Conservation (phyloP, 2,797 vertebrate genomes). For the Chloroceryle inda region DNA sequence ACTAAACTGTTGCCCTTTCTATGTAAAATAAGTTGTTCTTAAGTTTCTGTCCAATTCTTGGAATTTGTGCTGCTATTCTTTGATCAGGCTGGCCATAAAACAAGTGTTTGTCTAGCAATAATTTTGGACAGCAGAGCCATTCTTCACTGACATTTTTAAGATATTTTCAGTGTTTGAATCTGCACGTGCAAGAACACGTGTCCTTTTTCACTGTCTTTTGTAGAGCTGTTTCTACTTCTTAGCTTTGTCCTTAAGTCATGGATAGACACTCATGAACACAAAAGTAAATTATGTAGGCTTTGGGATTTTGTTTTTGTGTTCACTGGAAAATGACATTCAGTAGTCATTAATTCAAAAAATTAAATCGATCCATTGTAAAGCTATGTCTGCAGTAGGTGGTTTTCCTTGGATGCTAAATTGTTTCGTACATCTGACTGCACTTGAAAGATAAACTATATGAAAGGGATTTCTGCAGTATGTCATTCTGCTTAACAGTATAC, state of each 20-base stretch:
- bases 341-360: background rate
- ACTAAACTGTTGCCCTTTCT: background rate
- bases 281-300: background rate
- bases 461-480: background rate
- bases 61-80: background rate
- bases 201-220: background rate
- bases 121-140: slow-evolving; percentile 51
- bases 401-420: background rate
- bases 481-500: background rate
- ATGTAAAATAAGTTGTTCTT: background rate
- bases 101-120: slow-evolving; percentile 48
- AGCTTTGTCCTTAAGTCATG: background rate
- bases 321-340: background rate
- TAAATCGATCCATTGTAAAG: background rate
- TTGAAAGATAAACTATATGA: background rate
- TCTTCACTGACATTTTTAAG: slow-evolving; percentile 8
- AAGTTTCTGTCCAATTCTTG: background rate
- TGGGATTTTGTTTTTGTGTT: background rate
- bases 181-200: background rate
- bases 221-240: background rate
- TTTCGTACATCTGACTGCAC: background rate
- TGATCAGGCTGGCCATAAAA: slow-evolving; percentile 19
- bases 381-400: background rate
- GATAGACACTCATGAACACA: background rate
- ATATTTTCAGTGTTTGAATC: slow-evolving; percentile 21